Conservation (phyloP, 2,797 vertebrate genomes). For the Phrynocephalus vlangalii region DNA sequence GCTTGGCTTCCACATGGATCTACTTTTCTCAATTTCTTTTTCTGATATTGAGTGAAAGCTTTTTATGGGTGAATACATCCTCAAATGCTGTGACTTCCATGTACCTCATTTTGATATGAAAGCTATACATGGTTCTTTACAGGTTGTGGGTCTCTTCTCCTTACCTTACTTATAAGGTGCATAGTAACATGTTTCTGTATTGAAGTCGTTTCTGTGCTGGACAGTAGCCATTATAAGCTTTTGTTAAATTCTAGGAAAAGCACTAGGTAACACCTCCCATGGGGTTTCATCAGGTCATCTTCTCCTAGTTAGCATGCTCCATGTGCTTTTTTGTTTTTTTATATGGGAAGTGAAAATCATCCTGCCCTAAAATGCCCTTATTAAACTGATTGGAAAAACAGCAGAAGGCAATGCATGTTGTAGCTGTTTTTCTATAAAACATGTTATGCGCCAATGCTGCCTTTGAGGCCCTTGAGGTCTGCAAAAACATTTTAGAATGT, state of each 20-base stretch:
- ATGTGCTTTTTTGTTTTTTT: too few relatives aligned
- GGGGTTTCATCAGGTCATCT: too few relatives aligned
- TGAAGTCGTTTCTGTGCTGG: neutral
- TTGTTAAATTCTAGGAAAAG: too few relatives aligned
- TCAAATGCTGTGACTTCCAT: neutral
- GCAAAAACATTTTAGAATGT: neutral
- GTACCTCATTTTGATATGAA: neutral
- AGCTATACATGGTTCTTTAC: neutral
- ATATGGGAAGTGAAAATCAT: too few relatives aligned
- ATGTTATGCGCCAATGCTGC: neutral
- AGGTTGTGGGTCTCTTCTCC: neutral
- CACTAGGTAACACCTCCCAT: too few relatives aligned
- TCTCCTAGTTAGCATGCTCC: too few relatives aligned
- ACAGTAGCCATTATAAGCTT: neutral
- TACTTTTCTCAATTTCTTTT: neutral
- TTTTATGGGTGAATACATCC: neutral
- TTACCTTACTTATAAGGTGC: neutral
- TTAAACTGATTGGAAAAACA: too few relatives aligned
- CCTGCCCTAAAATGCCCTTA: too few relatives aligned
- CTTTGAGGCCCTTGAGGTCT: neutral
- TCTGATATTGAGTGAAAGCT: neutral
- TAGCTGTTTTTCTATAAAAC: neutral
- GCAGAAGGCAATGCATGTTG: too few relatives aligned
- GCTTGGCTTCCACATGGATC: neutral
- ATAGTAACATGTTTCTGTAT: neutral